Evolutionary conservation across 2,797 vertebrate species (phyloP).

Genomic region (Pygocentrus nattereri): DNA sequence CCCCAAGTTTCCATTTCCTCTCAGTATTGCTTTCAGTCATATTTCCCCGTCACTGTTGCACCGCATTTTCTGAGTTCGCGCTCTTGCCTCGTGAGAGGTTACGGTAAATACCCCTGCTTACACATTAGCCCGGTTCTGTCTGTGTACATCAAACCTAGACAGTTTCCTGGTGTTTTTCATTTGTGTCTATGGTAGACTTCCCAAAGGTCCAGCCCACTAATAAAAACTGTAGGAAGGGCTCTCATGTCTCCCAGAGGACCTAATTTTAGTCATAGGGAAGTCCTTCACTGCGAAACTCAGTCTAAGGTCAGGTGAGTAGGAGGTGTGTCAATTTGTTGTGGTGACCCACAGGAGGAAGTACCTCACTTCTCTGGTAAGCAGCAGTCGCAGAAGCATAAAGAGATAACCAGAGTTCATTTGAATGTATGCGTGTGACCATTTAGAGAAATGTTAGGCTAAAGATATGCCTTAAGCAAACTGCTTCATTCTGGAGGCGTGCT

Average conservation of each 20-base stretch:
- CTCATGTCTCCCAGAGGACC: not conserved
- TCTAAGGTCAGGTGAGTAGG: not conserved
- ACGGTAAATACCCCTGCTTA: conserved; percentile 5
- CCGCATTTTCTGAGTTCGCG: conserved; percentile 24
- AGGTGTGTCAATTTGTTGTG: conserved; percentile 1
- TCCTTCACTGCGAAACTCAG: not conserved
- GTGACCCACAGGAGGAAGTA: conserved; percentile 9
- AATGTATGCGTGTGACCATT: conserved; percentile 17
- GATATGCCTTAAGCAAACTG: not conserved
- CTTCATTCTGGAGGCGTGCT: not conserved
- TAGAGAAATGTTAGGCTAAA: not conserved
- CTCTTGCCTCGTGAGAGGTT: not conserved
- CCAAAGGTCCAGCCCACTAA: not conserved
- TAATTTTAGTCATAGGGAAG: conserved; percentile 47
- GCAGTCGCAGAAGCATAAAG: not conserved
- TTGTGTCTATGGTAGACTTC: not conserved
- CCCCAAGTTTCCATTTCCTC: not conserved
- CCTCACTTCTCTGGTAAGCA: not conserved
- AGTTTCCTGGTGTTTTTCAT: not conserved
- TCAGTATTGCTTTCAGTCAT: conserved; percentile 18
- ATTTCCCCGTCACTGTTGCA: conserved; percentile 42
- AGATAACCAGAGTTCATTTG: conserved; percentile 40
- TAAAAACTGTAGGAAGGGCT: not conserved
- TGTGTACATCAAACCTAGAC: not conserved
- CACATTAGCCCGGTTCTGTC: not conserved